Base-by-base conservation (phyloP, 2,888 invertebrate species). In the Pyrrhosoma nymphula region DNA sequence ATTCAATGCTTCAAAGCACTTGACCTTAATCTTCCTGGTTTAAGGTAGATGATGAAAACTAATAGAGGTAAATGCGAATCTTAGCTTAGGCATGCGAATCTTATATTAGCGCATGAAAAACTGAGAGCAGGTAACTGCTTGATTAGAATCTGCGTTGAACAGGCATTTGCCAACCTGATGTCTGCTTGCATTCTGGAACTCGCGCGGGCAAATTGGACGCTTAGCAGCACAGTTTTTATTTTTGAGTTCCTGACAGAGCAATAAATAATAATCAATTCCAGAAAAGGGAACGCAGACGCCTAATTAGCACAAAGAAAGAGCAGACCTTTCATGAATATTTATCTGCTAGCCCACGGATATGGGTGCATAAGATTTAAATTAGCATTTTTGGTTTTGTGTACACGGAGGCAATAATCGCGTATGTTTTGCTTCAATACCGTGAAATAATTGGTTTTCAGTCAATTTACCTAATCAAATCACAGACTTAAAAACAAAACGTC, bases 381-480 rank as follows among this genome's bases (percentile, higher is more conserved):
- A 69, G 18, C 69, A 69, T 69, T 69, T 69, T 69, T 26, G 69
- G 69, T n/a, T 23, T 69, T 69, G n/a, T 69, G 69, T n/a, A 69
- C 69, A 69, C 26, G 69, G 69, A 10, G 23, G n/a, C 69, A 69
- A 69, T 69, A 26, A 69, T 69, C 26, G n/a, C 69, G 12, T 18
- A 60, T 69, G 69, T 69, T 69, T 69, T 69, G 26, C 18, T 69
- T 69, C 26, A 20, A 69, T 26, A 69, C 4, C 26, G 69, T 69
- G 26, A 69, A 26, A 69, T 69, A 69, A 69, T 69, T 69, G 69
- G 69, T 69, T 69, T 69, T 69, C 69, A 69, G 69, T 69, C 69
- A 8, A 69, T 26, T 69, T 69, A 10, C 69, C 69, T 26, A 23
- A 69, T 69, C 69, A 69, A 69, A 69, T 20, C 26, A 69, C 3